Evolutionary conservation across 2,888 invertebrate genomes (phyloP), one percentile per base, ranked within the genome.

Genomic region (Zhengitettix transpicula): DNA sequence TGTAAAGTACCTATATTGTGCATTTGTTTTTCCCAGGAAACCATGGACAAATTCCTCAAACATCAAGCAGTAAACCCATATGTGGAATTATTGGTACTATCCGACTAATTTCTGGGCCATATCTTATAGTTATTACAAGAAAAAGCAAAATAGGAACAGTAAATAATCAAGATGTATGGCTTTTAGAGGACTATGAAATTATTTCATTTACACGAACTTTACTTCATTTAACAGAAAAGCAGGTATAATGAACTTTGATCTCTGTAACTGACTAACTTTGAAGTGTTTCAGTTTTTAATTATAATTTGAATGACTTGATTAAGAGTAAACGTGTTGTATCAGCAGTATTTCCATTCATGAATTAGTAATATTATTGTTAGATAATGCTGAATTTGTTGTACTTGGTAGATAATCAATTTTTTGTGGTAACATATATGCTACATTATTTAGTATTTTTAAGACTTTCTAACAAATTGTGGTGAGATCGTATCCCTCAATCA

Each of bases 81-180:
- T 93, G 87, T 76, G 96, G 96, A 0, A 82, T 97, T 63, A 76
- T 96, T 17, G 97, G 97, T 28, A 83, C 86, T 42, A 84, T 96
- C 62, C 82, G 83, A 62, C 78, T 96, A 0, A 75, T 95, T 62
- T 87, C 90, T 59, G 94, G 95, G 57, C 81, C 86, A 57, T 94
- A 96, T 72, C 77, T 97, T 61, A 80, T 97, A 62, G 85, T 96
- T 12, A 90, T 93, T 65, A 94, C 94, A 28, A 86, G 87, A 68
- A 83, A 90, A 62, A 79, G 85, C 74, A 80, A 84, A 75, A 77
- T 94, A 47, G 96, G 96, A 28, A 84, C 85, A 65, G 78, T 93
- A 59, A 87, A 86, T 67, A 86, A 85, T 0, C 85, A 88, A 68
- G 80, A 85, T 16, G 81, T 94, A 67, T 93, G 85, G 78, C 81